Evolutionary conservation across 2,888 invertebrate species (phyloP).

Genomic region (Orthosia incerta): DNA sequence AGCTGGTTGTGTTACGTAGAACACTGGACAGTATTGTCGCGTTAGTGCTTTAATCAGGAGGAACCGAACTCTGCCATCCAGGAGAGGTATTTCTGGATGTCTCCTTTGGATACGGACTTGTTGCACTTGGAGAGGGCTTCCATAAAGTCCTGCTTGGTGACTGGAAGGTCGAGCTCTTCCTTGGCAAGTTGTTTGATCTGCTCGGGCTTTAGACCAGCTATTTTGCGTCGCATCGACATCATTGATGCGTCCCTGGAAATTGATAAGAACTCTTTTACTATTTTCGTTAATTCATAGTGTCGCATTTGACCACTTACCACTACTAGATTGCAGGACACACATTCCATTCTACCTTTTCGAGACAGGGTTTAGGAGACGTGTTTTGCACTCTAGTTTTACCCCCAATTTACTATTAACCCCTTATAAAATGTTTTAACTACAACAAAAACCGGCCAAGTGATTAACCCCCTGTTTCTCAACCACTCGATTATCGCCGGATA

Average conservation of each 20-base stretch:
- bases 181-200: constrained; percentile 98
- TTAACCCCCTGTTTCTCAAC: too few species aligned
- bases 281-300: too few species aligned
- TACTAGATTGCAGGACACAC: too few species aligned
- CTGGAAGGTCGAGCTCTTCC: constrained; percentile 98
- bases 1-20: constrained; percentile 36
- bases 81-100: constrained; percentile 98
- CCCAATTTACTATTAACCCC: too few species aligned
- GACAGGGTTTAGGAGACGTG: too few species aligned
- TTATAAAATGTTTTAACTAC: too few species aligned
- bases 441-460: too few species aligned
- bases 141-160: constrained; percentile 97
- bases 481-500: too few species aligned
- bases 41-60: constrained; percentile 91
- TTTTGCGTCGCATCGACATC: constrained; percentile 99
- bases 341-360: too few species aligned
- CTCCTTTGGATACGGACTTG: constrained; percentile 98
- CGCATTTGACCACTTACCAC: too few species aligned
- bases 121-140: constrained; percentile 98
- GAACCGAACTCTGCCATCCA: constrained; percentile 99
- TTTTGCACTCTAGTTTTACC: too few species aligned
- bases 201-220: constrained; percentile 97
- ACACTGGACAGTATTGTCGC: constrained; percentile 44
- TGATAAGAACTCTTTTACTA: neutral
- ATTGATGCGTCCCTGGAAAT: constrained; percentile 97